Evolutionary conservation across 2,797 vertebrate genomes (phyloP).

Genomic region (Trichosurus vulpecula): DNA sequence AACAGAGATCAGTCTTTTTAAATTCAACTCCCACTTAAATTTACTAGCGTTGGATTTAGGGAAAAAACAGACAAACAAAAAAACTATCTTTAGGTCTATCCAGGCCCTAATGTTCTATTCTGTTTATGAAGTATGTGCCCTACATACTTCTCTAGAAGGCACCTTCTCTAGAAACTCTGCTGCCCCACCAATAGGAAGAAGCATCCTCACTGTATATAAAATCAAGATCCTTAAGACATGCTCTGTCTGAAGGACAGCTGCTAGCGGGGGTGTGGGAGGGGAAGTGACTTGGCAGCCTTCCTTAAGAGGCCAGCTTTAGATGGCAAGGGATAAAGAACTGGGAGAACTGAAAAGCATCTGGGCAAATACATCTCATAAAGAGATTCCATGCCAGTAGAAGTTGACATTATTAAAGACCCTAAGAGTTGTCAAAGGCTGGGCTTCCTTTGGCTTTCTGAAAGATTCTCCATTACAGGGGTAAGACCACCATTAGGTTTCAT

Average conservation of each 20-base stretch:
- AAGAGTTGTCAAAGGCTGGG: background rate
- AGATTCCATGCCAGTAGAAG: slow-evolving; percentile 11
- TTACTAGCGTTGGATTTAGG: slow-evolving; percentile 45
- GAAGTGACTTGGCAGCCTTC: background rate
- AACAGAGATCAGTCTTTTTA: slow-evolving; percentile 4
- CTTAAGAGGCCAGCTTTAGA: background rate
- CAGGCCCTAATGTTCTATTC: background rate
- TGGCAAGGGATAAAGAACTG: background rate
- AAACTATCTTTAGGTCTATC: background rate
- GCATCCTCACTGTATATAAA: accelerated
- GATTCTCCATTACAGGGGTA: background rate
- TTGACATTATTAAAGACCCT: background rate
- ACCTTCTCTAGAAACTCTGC: background rate
- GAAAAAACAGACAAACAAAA: background rate
- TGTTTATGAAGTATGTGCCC: background rate
- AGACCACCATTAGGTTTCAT: background rate
- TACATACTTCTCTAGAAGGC: background rate
- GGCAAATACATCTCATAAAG: slow-evolving; percentile 9
- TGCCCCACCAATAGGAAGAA: background rate
- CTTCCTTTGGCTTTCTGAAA: background rate
- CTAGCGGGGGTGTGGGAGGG: background rate
- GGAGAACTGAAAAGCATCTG: background rate
- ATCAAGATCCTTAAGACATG: background rate
- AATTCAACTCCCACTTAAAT: slow-evolving; percentile 43
- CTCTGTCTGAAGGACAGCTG: background rate